Evolutionary conservation across 2,113 vertebrate genomes (phyloP), one percentile per base, ranked within the genome.

Genomic region (Nanorana parkeri): DNA sequence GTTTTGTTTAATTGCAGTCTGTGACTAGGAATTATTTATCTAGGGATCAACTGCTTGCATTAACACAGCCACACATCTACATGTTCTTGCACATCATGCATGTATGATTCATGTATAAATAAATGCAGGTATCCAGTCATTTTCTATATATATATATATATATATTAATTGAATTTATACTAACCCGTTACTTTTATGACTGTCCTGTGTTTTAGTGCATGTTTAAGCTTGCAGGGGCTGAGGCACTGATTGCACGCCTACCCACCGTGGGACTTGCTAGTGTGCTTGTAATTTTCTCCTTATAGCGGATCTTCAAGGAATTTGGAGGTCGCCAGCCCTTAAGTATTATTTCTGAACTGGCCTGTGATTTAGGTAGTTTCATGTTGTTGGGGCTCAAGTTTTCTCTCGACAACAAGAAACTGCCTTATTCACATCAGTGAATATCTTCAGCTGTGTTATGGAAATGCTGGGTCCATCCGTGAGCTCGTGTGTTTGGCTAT

Each of bases 341-440:
- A 84, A 80, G 86, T 83, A 87, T 90, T 90, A 90, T 87, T 88
- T 84, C 87, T 92, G 88, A 95, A 96, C 96, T 97, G 96, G 91
- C 92, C 93, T 93, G 96, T 97, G 95, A 95, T 97, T 96, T 98
- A 98, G 97, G 97, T 98, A 98, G 96, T 98, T 97, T 98, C 96
- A 96, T 97, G 97, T 98, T 98, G 97, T 98, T 98, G 97, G 96
- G 94, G 94, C 94, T 97, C 91, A 92, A 91, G 93, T 95, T 94
- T 92, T 94, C 93, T 95, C 96, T 95, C 97, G 95, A 94, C 97
- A 96, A 96, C 97, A 98, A 89, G 95, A 96, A 93, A 97, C 96
- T 98, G 96, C 95, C 96, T 96, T 95, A 94, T 97, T 96, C 95
- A 95, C 96, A 95, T 94, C 97, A 98, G 97, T 95, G 96, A 88